These are phyloP conservation scores for Lamellibrachia luymesi DNA, from an alignment of 1,140 invertebrate genomes.

Conservation along the genomic window DNA sequence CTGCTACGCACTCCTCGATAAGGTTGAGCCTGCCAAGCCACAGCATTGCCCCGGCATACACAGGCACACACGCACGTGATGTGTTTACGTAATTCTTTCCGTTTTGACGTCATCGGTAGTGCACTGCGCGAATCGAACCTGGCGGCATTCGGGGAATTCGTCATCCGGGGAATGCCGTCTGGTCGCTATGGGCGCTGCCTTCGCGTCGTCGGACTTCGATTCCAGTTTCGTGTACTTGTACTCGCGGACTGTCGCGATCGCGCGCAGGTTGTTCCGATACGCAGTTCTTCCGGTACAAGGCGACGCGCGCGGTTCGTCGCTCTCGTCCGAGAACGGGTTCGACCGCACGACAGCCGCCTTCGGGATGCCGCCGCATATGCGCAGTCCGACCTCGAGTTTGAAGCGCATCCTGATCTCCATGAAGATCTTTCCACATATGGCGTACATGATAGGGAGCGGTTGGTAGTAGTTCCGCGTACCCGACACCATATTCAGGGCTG, in stretches of 20 bases:
- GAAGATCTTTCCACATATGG: conserved; percentile 61
- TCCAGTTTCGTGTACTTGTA: not conserved
- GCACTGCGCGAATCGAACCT: conserved; percentile 30
- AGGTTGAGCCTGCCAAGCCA: too few relatives aligned
- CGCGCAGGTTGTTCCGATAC: conserved; percentile 2
- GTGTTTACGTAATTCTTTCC: not conserved
- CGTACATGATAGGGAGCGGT: conserved; percentile 62
- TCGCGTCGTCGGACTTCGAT: not conserved
- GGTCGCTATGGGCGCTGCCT: not conserved
- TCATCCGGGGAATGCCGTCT: not conserved
- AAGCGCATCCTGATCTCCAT: conserved; percentile 45
- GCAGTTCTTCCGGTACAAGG: not conserved
- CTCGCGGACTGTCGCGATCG: conserved; percentile 13
- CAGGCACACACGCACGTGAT: too few relatives aligned
- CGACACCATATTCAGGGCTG: conserved; percentile 59
- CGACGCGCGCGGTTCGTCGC: not conserved
- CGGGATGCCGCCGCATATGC: too few relatives aligned
- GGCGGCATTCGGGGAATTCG: not conserved
- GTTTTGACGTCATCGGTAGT: conserved; percentile 50
- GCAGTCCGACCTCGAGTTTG: too few relatives aligned
- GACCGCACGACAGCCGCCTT: too few relatives aligned
- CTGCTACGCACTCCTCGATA: too few relatives aligned
- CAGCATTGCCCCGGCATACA: conserved; percentile 8
- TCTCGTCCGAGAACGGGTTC: too few relatives aligned
- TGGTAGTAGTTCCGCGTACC: conserved; percentile 64